Percentiles rank a stretch among this genome's conserved stretches.
Conservation (phyloP, 2,888 invertebrate species). For the Limnephilus rhombicus region DNA sequence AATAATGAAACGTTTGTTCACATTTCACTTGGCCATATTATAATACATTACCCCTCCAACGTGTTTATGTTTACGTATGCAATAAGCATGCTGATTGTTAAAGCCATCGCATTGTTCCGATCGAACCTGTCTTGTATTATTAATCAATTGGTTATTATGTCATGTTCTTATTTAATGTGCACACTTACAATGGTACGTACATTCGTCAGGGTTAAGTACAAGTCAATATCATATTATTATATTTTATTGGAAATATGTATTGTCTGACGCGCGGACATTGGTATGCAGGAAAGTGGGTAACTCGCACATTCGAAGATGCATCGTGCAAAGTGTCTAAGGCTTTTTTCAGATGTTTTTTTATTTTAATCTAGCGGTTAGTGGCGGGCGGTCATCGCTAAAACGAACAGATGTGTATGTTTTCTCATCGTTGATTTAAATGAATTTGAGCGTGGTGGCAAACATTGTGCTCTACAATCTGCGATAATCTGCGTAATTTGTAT, state of each 20-base stretch:
- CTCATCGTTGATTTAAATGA: not conserved
- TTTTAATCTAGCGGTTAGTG: not conserved
- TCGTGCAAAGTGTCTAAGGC: not conserved
- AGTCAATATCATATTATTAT: not conserved
- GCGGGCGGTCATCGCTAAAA: not conserved
- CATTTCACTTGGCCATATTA: conserved; percentile 7
- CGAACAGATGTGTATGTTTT: not conserved
- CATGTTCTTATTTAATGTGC: not conserved
- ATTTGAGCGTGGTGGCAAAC: too few relatives aligned
- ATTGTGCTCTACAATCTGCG: not conserved
- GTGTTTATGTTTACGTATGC: conserved; percentile 6
- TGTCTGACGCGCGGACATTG: not conserved
- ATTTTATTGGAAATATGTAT: not conserved
- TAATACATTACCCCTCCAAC: not conserved
- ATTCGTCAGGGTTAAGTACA: not conserved
- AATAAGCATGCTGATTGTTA: conserved; percentile 16
- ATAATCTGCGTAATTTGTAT: too few relatives aligned
- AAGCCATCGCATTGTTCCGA: conserved; percentile 13
- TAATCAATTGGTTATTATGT: conserved; percentile 1
- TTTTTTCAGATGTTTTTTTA: not conserved
- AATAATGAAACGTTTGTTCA: conserved; percentile 34
- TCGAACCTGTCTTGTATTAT: conserved; percentile 4
- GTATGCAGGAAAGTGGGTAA: not conserved
- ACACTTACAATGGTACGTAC: not conserved
- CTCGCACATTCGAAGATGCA: not conserved